phyloP scores from a whole-genome alignment of 2,113 vertebrate genomes.

The Neodon shergylaensis region DNA sequence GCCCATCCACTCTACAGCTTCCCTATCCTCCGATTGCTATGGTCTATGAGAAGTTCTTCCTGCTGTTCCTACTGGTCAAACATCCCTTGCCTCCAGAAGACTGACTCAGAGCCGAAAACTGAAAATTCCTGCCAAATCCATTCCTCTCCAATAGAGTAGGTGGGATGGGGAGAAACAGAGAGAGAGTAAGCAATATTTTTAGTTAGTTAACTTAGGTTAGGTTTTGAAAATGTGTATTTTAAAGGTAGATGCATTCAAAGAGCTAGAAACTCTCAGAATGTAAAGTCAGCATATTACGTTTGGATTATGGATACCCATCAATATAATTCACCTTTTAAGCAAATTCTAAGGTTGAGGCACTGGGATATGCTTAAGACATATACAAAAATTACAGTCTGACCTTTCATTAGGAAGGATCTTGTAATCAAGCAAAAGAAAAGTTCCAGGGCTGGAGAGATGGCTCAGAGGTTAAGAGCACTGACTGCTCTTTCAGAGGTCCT shows the following conservation, averaged over 20 bases:
- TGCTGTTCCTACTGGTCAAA: background rate
- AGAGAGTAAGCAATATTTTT: background rate
- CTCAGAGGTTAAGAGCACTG: no score
- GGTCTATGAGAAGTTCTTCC: background rate
- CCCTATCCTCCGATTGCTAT: background rate
- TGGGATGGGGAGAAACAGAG: background rate
- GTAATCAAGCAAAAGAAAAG: background rate
- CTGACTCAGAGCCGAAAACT: background rate
- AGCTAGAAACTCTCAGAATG: background rate
- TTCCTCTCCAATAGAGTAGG: background rate
- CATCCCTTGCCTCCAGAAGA: background rate
- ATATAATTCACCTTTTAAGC: background rate
- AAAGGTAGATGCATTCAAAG: background rate
- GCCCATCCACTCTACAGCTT: background rate
- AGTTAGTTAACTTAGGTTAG: constrained; percentile 11
- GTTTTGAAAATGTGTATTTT: background rate
- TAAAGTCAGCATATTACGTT: background rate
- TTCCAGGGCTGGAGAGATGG: no score
- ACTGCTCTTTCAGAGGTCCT: no score
- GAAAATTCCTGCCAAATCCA: background rate
- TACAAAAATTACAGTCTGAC: background rate
- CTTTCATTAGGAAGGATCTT: background rate
- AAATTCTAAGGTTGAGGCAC: background rate
- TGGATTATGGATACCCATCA: background rate
- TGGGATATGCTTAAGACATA: background rate